Base-by-base conservation (phyloP, 2,888 invertebrate genomes). In the Strigamia crassipes region DNA sequence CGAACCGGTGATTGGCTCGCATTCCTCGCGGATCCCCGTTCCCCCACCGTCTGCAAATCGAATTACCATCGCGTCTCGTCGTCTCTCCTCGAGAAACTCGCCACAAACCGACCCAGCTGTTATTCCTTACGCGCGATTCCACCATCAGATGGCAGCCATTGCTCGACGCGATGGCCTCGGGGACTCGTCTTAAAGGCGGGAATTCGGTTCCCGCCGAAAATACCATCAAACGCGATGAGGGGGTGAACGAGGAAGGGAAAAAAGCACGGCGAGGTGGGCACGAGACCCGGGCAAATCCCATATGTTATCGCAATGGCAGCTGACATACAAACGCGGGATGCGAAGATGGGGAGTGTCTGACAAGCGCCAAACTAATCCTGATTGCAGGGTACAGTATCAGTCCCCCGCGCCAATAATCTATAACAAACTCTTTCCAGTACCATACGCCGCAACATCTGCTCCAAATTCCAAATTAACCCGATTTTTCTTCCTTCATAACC, bases 291-390 rank as follows among this genome's bases (percentile, higher is more conserved):
- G 27, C 31, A 66, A 66, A 66, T 66, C 66, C 66, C 66, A 66
- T 66, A 23, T 66, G 66, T 66, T 66, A 66, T 23, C 66, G 10
- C 66, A 27, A 66, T 66, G 66, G 66, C 66, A 66, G 66, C 66
- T 66, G 66, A 66, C 66, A 66, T 15, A 51, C 51, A 51, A 51
- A 51, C n/a, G n/a, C n/a, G 51, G 51, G 51, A 51, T 51, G 51
- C 10, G 66, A 61, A 21, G 61, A 66, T 66, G 66, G 66, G 66
- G 66, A 66, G 66, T 66, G 66, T 66, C 66, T 66, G 66, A 66
- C 66, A 66, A 66, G 66, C 66, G 66, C 66, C 66, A 66, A 66
- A 66, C 21, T 66, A 66, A 66, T 66, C 66, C 66, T 66, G 27
- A 27, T 66, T 66, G 66, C 66, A 10, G 27, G 3, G 66, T 66